Conservation (phyloP, 2,113 vertebrate genomes). For the Phyllostomus discolor region DNA sequence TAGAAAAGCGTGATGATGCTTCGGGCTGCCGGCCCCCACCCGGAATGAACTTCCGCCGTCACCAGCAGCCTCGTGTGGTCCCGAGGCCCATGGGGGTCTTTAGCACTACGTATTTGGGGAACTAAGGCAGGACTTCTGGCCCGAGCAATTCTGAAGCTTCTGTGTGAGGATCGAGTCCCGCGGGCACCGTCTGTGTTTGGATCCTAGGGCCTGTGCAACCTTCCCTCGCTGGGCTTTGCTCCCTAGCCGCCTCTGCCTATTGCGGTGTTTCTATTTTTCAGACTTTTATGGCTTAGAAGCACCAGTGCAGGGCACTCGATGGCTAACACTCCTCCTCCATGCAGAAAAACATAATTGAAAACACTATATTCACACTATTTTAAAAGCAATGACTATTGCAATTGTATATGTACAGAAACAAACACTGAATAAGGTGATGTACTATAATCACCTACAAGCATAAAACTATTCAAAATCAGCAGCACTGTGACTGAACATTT, state of each 20-base stretch:
- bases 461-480: background rate
- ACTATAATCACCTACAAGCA: background rate
- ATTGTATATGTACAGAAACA: background rate
- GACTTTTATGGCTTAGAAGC: background rate
- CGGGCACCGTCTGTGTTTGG: background rate
- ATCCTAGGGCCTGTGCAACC: background rate
- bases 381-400: background rate
- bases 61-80: background rate
- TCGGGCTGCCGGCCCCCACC: constrained; percentile 46
- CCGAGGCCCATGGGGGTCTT: background rate
- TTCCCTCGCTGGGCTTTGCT: background rate
- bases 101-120: background rate
- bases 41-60: background rate
- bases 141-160: background rate
- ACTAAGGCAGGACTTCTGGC: background rate
- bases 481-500: background rate
- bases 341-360: background rate
- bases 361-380: background rate
- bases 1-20: constrained; percentile 25
- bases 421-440: background rate
- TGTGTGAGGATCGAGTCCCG: background rate
- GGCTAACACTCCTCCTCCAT: background rate
- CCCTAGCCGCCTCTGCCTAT: background rate
- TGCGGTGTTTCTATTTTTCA: background rate
- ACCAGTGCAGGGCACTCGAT: background rate